Percentiles rank a stretch among this genome's conserved stretches.
Conservation (phyloP, 2,797 vertebrate genomes). For the Takifugu rubripes region DNA sequence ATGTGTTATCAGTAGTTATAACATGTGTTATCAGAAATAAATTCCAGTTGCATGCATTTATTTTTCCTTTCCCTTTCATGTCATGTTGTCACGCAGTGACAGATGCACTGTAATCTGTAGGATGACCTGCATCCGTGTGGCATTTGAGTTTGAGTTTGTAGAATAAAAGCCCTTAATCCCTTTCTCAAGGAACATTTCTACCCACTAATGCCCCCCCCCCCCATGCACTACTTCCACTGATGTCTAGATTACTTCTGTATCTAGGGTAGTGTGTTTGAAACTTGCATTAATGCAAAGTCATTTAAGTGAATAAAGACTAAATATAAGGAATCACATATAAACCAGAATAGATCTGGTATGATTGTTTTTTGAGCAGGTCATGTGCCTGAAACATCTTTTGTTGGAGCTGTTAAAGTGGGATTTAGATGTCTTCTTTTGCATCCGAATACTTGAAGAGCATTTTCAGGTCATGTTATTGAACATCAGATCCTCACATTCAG, state of each 20-base stretch:
- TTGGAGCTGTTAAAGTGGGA: too few relatives aligned
- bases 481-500: too few relatives aligned
- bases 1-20: background rate
- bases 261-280: background rate
- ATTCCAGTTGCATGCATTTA: constrained; percentile 9
- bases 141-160: constrained; percentile 1
- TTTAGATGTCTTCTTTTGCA: too few relatives aligned
- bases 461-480: too few relatives aligned
- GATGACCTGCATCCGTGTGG: constrained; percentile 10
- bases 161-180: constrained; percentile 5
- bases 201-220: constrained; percentile 3
- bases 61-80: constrained; percentile 27
- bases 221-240: background rate
- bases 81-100: constrained; percentile 43
- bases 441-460: too few relatives aligned
- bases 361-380: too few relatives aligned
- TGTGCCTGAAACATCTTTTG: too few relatives aligned
- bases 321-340: too few relatives aligned
- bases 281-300: too few relatives aligned
- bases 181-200: constrained; percentile 9
- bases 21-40: background rate
- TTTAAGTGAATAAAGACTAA: too few relatives aligned
- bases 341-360: too few relatives aligned
- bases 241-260: constrained; percentile 16
- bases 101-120: constrained; percentile 14